Evolutionary conservation across 2,113 vertebrate species (phyloP).

Genomic region (Menura novaehollandiae): DNA sequence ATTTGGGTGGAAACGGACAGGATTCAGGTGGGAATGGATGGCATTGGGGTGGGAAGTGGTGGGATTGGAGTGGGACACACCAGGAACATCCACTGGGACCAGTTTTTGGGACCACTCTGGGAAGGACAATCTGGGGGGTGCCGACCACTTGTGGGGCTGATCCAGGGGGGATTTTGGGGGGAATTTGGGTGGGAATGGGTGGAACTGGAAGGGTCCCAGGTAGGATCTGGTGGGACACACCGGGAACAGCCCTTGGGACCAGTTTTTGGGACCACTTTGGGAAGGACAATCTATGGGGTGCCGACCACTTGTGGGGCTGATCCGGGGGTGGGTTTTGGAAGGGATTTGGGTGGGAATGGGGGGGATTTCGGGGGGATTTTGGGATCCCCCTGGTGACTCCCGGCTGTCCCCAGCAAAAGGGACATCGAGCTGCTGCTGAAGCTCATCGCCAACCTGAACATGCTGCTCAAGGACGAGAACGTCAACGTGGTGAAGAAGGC

Average conservation of each 20-base stretch:
- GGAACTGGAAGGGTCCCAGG: too few species aligned
- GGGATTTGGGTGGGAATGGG: not conserved
- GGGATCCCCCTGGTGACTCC: not conserved
- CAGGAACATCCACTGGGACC: too few species aligned
- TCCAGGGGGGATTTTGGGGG: not conserved
- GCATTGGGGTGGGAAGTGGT: too few species aligned
- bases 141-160: not conserved
- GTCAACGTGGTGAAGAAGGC: conserved; percentile 95
- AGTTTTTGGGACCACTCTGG: rapidly evolving
- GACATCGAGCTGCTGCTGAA: conserved; percentile 91
- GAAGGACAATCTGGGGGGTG: too few species aligned
- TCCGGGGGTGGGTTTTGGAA: not conserved
- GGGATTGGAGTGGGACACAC: too few species aligned
- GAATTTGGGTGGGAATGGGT: too few species aligned
- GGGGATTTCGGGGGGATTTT: not conserved
- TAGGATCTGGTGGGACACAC: too few species aligned
- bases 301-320: not conserved
- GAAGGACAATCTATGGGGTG: too few species aligned
- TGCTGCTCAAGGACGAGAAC: conserved; percentile 89
- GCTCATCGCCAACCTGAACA: conserved; percentile 91
- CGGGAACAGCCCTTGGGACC: too few species aligned
- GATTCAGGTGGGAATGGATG: too few species aligned
- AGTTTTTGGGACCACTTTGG: too few species aligned
- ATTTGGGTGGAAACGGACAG: too few species aligned
- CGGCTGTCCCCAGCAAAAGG: conserved; percentile 75